These are phyloP conservation scores for Ligdia adustata DNA, from an alignment of 2,888 invertebrate species.

Conservation along the genomic window DNA sequence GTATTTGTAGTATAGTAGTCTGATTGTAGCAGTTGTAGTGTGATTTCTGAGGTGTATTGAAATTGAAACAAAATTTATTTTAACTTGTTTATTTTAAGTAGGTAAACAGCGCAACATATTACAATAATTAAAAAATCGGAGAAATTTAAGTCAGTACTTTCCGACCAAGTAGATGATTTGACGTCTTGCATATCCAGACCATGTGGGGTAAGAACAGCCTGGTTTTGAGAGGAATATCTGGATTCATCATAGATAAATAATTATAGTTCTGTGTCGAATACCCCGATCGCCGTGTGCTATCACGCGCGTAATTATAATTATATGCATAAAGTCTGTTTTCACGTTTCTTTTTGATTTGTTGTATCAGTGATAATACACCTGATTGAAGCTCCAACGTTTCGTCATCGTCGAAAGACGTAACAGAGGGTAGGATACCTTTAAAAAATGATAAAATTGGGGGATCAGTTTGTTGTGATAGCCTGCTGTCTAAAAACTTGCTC, in stretches of 20 bases:
- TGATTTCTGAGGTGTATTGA: slow-evolving; percentile 26
- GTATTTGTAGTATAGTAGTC: too few species aligned
- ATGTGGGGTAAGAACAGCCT: slow-evolving; percentile 23
- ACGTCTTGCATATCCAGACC: slow-evolving; percentile 29
- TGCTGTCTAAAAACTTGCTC: slow-evolving; percentile 18
- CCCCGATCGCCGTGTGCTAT: too few species aligned
- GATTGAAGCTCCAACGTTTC: slow-evolving; percentile 28
- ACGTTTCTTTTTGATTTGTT: slow-evolving; percentile 25
- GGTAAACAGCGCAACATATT: slow-evolving; percentile 5
- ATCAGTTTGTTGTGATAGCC: slow-evolving; percentile 7
- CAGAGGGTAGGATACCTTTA: slow-evolving; percentile 9
- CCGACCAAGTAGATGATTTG: slow-evolving; percentile 23
- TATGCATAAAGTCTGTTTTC: slow-evolving; percentile 22
- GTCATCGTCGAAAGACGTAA: slow-evolving; percentile 24
- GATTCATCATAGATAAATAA: too few species aligned
- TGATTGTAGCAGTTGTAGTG: too few species aligned
- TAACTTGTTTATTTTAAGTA: slow-evolving; percentile 10
- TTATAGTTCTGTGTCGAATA: too few species aligned
- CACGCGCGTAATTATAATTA: slow-evolving; percentile 23
- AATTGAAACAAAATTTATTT: slow-evolving; percentile 23
- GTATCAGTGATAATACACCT: slow-evolving; percentile 24
- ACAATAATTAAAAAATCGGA: slow-evolving; percentile 18
- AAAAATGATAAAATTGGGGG: slow-evolving; percentile 15
- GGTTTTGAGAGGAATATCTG: slow-evolving; percentile 29
- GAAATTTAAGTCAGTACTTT: slow-evolving; percentile 27